A percentile compares a stretch with the other conserved stretches of the same genome.
Conservation (phyloP, 2,113 vertebrate species). For the Phrynosoma blainvillii region DNA sequence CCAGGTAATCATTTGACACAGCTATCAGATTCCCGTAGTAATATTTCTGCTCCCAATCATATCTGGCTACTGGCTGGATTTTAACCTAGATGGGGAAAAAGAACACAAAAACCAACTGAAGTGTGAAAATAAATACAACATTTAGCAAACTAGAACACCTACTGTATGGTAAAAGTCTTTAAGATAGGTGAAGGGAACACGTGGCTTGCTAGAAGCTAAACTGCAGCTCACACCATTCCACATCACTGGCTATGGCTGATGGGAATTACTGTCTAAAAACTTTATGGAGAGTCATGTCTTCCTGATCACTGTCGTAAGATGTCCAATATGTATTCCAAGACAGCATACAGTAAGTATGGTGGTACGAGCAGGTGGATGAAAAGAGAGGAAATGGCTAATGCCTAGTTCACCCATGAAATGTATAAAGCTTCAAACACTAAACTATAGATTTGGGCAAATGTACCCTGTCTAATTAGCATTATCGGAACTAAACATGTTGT, state of each 20-base stretch:
- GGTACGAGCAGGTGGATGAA: not conserved
- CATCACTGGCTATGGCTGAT: not conserved
- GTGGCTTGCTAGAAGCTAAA: not conserved
- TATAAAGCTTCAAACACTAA: not conserved
- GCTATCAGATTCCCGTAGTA: constrained; percentile 97
- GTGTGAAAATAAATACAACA: not conserved
- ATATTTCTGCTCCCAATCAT: constrained; percentile 99
- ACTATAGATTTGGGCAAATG: not conserved
- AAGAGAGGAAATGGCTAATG: not conserved
- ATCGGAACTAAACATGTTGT: not conserved
- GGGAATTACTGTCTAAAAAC: not conserved
- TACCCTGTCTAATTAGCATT: not conserved
- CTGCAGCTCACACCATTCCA: not conserved
- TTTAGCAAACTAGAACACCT: not conserved
- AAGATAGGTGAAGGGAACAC: not conserved
- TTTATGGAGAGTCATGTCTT: not conserved
- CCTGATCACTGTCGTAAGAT: not conserved
- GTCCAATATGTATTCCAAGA: too few relatives aligned
- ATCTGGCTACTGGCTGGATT: constrained; percentile 97
- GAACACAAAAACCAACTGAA: constrained; percentile 7
- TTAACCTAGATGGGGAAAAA: constrained; percentile 86
- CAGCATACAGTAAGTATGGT: not conserved
- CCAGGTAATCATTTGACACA: constrained; percentile 94
- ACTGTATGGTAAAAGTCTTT: not conserved
- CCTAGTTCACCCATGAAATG: not conserved